A percentile compares a stretch with the other conserved stretches of the same genome.
phyloP scores from a whole-genome alignment of 2,797 vertebrate species.

The Chiroxiphia lanceolata region DNA sequence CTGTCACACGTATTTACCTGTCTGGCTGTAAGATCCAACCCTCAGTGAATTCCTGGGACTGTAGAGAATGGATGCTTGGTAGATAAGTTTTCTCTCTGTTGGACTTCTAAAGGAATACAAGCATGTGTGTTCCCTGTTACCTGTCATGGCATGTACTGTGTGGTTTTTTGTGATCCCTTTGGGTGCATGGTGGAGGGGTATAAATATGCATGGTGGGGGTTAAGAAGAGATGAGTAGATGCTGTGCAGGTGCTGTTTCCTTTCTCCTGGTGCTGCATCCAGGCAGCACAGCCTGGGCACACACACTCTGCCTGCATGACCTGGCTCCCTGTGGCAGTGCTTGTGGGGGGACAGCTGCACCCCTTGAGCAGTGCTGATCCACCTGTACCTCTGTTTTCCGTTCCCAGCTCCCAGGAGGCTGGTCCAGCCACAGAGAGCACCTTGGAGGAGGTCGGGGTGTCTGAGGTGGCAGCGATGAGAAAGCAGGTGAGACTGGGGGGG shows the following conservation, averaged over 20 bases:
- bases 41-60: neutral
- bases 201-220: neutral
- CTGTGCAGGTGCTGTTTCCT: neutral
- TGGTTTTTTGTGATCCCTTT: neutral
- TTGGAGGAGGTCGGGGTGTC: conserved; percentile 65
- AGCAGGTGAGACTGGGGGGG: conserved; percentile 73
- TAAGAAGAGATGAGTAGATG: neutral
- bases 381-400: conserved; percentile 8
- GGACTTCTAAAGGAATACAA: neutral
- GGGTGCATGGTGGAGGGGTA: neutral
- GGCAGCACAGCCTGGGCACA: neutral
- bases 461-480: conserved; percentile 78
- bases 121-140: neutral
- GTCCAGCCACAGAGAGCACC: conserved; percentile 38
- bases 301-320: neutral
- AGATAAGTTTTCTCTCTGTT: neutral
- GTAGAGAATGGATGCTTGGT: neutral
- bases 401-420: conserved; percentile 65
- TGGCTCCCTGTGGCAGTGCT: rapidly evolving
- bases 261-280: neutral
- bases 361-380: neutral
- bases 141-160: neutral
- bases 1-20: neutral
- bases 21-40: neutral
- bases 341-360: neutral